Conservation (phyloP, 2,797 vertebrate species). For the Rousettus madagascariensis region DNA sequence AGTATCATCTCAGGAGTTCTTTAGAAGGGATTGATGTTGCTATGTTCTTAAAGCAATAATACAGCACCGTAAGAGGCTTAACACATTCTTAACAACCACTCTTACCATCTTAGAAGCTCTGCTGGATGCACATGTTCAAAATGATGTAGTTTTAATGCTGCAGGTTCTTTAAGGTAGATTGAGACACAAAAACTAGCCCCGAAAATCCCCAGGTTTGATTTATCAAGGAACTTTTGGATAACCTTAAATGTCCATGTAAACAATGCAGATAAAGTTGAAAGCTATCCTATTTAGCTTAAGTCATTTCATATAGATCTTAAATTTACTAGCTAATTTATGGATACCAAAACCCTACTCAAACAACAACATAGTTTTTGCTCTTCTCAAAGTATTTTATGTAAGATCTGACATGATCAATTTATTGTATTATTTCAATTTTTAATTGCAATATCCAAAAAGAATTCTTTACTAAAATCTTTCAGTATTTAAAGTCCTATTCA, state of each 20-base stretch:
- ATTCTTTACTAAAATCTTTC: neutral
- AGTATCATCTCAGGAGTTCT: neutral
- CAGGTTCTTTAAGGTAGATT: neutral
- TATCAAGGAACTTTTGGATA: neutral
- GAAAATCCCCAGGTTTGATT: neutral
- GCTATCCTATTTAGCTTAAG: neutral
- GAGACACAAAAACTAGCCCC: neutral
- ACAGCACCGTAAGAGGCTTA: slow-evolving; percentile 3
- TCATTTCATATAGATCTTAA: neutral
- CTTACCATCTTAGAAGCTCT: neutral
- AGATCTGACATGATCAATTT: neutral
- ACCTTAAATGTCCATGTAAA: neutral
- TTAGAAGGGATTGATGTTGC: neutral
- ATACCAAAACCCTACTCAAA: neutral
- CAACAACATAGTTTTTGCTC: neutral
- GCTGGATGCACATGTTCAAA: neutral
- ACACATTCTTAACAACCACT: slow-evolving; percentile 46
- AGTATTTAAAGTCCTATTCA: neutral
- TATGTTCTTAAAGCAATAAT: neutral
- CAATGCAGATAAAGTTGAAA: neutral
- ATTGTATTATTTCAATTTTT: neutral
- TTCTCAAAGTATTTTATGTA: neutral
- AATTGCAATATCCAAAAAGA: neutral
- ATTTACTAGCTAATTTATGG: neutral
- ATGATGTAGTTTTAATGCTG: neutral